Evolutionary conservation across 2,888 invertebrate species (phyloP).

Genomic region (Pyrrhia umbra): DNA sequence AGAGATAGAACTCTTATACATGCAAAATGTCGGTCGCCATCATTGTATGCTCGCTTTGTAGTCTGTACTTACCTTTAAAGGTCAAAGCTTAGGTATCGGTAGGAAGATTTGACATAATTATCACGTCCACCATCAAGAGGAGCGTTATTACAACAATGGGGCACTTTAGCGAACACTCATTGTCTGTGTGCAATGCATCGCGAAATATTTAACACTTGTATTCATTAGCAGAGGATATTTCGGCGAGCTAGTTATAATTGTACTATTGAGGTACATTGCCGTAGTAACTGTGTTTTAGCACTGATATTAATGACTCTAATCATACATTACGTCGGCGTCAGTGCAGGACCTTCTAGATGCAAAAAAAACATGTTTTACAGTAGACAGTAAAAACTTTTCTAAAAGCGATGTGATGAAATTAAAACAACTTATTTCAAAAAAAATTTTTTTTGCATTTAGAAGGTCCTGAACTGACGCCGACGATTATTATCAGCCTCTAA

Average conservation of each 20-base stretch:
- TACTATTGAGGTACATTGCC: background rate
- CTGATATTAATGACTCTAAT: no score
- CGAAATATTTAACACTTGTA: conserved; percentile 6
- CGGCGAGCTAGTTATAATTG: background rate
- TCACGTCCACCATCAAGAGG: conserved; percentile 12
- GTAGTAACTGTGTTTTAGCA: background rate
- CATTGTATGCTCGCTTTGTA: background rate
- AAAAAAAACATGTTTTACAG: no score
- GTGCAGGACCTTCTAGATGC: no score
- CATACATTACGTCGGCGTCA: no score
- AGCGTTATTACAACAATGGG: conserved; percentile 33
- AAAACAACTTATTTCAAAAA: no score
- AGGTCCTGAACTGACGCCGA: no score
- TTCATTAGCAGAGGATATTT: no score
- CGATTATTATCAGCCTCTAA: no score
- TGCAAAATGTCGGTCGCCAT: background rate
- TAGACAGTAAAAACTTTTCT: no score
- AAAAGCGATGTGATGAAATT: no score
- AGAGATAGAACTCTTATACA: no score
- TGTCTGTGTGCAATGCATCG: conserved; percentile 43
- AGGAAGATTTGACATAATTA: conserved; percentile 28
- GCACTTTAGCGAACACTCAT: conserved; percentile 18
- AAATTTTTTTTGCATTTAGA: no score
- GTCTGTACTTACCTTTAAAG: background rate
- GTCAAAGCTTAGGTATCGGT: background rate